Base-by-base conservation (phyloP, 1,140 invertebrate genomes). In the Drosophila miranda region DNA sequence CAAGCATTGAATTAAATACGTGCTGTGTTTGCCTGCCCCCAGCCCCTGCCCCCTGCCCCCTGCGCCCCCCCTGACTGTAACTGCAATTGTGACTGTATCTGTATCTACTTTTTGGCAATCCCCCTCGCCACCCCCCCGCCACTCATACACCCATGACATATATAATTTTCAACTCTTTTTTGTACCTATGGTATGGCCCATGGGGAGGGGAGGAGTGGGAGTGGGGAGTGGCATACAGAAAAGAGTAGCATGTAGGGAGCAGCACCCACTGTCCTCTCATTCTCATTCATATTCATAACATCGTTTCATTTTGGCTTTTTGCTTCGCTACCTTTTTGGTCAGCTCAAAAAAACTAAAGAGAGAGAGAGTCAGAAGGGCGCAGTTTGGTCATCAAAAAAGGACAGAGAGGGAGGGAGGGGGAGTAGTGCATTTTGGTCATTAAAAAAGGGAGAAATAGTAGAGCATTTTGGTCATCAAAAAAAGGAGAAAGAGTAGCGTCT, bases 261-360 rank as follows among this genome's bases (percentile, higher is more conserved):
- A 13, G 9, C 34, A 13, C 34, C 34, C 34, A 38, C 34, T 38
- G 30, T 30, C 23, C 49, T 49, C 49, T 30, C 41, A 52, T 51
- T 48, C 48, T 86, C 81, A 84, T 84, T 84, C 81, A 84, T 84
- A 84, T 84, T 84, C 81, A 84, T 84, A 84, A 87, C 77, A 66
- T 77, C 64, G 81, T 84, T 84, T 84, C 79, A 67, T 86, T 76
- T 63, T 61, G 57, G 68, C 69, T 66, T 75, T 72, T 84, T 75
- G 57, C 28, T 58, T 58, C 42, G 52, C 61, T 50, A 55, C 67
- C 76, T 56, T 63, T 41, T 57, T 61, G 58, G 60, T 69, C 66
- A 54, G 55, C 43, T 41, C 34, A 44, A 61, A 42, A 16, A 26
- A 8, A 30, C 2, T 9, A 1, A 13, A 38, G 11, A 38, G 11